Percentiles rank a stretch among this genome's conserved stretches.
Conservation (phyloP, 2,113 vertebrate genomes). For the Mohoua ochrocephala region DNA sequence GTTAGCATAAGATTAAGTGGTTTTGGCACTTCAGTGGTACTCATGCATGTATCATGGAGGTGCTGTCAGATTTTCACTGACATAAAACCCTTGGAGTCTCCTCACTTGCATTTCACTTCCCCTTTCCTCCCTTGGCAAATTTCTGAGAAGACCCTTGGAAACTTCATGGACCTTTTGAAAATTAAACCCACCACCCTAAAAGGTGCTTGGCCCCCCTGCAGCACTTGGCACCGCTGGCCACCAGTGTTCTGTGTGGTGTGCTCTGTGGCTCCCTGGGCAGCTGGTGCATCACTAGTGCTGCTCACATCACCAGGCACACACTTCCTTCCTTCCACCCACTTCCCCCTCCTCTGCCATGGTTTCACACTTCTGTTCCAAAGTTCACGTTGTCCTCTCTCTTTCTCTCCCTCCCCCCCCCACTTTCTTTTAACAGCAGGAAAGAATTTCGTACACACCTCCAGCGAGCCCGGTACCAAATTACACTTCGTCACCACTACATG, state of each 20-base stretch:
- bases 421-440: conserved; percentile 91
- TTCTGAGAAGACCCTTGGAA: neutral
- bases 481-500: conserved; percentile 87
- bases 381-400: conserved; percentile 47
- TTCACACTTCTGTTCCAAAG: conserved; percentile 38
- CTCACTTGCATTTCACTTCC: neutral
- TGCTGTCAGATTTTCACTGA: neutral
- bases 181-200: accelerated
- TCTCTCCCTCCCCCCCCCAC: neutral
- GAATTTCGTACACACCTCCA: conserved; percentile 92
- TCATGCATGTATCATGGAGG: neutral
- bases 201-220: neutral
- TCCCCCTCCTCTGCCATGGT: neutral
- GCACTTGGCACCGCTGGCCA: accelerated
- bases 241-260: neutral
- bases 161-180: neutral
- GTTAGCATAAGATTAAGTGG: neutral
- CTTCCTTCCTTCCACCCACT: conserved; percentile 45
- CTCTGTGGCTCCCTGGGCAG: neutral
- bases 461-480: conserved; percentile 89
- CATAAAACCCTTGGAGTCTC: neutral
- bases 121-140: neutral
- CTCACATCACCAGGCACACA: neutral
- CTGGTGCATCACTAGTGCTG: neutral
- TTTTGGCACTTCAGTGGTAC: neutral